phyloP scores from a whole-genome alignment of 2,113 vertebrate genomes.

The Ploceus nigricollis region DNA sequence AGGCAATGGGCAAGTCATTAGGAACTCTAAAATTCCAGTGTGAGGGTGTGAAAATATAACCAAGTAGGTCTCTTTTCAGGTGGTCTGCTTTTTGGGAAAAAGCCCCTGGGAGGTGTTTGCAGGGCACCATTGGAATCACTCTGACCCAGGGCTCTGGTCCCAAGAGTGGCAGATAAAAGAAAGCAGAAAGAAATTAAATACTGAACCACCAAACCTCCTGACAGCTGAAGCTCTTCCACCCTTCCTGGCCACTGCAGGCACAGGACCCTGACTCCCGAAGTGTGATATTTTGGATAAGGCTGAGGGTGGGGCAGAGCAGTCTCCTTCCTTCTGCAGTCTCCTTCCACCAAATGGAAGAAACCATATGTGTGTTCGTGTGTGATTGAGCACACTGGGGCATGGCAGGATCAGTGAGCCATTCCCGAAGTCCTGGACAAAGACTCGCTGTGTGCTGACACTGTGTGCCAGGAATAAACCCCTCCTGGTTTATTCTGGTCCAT shows the following conservation, averaged over 20 bases:
- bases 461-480: not conserved
- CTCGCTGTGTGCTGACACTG: accelerated
- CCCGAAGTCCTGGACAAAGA: not conserved
- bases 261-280: not conserved
- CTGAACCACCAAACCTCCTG: not conserved
- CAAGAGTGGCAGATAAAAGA: not conserved
- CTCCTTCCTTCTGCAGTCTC: not conserved
- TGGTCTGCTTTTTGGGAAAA: not conserved
- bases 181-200: not conserved
- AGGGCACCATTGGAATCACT: accelerated
- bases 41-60: not conserved
- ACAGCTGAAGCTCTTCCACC: not conserved
- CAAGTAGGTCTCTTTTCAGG: not conserved
- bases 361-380: not conserved
- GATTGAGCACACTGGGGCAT: accelerated
- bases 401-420: not conserved
- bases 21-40: not conserved
- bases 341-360: not conserved
- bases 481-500: too few species aligned
- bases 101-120: not conserved
- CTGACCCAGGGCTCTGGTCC: not conserved
- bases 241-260: not conserved
- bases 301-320: not conserved
- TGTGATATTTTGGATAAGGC: not conserved
- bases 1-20: not conserved